These are phyloP conservation scores for Lepidothrix coronata DNA, from an alignment of 2,113 vertebrate genomes.

Conservation along the genomic window DNA sequence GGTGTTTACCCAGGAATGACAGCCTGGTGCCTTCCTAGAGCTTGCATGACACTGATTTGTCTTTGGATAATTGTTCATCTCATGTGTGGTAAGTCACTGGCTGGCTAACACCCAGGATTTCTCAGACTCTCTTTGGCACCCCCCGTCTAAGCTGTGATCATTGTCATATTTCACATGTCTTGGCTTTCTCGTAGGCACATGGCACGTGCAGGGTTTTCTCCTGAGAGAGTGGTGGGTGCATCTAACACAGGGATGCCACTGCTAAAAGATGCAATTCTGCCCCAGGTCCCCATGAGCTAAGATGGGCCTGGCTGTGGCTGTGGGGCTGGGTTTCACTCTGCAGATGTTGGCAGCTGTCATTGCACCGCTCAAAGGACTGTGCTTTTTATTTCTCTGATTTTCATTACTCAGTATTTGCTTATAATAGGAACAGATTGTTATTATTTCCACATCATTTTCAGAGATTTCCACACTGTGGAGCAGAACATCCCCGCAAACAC, in stretches of 20 bases:
- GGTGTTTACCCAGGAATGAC: conserved; percentile 26
- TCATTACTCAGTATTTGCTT: background rate
- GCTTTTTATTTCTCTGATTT: background rate
- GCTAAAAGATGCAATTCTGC: background rate
- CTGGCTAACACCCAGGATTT: conserved; percentile 26
- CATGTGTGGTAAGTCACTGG: background rate
- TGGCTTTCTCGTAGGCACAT: background rate
- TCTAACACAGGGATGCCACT: background rate
- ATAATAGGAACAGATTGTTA: background rate
- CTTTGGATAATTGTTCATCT: conserved; percentile 45
- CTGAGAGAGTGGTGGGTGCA: background rate
- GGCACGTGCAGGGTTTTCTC: background rate
- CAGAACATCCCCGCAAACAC: background rate
- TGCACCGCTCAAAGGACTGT: background rate
- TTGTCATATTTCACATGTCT: conserved; percentile 39
- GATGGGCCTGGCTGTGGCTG: background rate
- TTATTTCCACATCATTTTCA: background rate
- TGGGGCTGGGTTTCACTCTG: background rate
- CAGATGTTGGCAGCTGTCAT: background rate
- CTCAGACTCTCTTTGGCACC: conserved; percentile 23
- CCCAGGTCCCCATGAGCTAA: background rate
- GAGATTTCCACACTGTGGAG: background rate
- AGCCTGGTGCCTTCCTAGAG: background rate
- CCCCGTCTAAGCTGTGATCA: conserved; percentile 33
- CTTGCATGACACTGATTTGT: background rate